These are phyloP conservation scores for Setipinna tenuifilis DNA, from an alignment of 2,797 vertebrate species.

Conservation along the genomic window DNA sequence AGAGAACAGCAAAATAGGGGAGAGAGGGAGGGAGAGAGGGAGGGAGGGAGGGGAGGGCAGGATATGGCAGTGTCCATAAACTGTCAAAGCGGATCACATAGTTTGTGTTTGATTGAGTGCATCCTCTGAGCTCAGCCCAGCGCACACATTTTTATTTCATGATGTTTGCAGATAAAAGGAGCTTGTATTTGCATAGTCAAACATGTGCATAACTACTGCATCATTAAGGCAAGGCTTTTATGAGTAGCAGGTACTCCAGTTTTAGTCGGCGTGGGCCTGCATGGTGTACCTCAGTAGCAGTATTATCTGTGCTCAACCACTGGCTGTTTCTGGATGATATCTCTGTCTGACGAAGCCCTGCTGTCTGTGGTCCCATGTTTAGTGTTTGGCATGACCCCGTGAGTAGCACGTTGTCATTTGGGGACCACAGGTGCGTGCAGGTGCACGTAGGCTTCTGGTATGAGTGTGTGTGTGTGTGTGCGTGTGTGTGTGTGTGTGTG, in stretches of 20 bases:
- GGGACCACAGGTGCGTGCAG: neutral
- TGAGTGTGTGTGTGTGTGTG: neutral
- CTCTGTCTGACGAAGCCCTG: neutral
- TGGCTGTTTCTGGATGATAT: neutral
- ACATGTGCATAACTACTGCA: conserved; percentile 40
- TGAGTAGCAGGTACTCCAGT: conserved; percentile 37
- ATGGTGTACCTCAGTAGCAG: neutral
- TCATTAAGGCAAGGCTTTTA: conserved; percentile 35
- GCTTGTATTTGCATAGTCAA: conserved; percentile 51
- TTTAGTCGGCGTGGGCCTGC: neutral
- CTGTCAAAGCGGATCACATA: conserved; percentile 56
- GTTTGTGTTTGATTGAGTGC: conserved; percentile 47
- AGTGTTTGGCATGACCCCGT: conserved; percentile 1
- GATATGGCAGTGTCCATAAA: conserved; percentile 49
- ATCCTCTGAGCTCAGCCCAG: conserved; percentile 30
- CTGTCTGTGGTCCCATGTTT: neutral
- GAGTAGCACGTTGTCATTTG: neutral
- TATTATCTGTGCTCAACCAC: neutral
- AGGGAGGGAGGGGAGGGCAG: neutral
- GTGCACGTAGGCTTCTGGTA: neutral
- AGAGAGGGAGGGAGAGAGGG: too few relatives aligned
- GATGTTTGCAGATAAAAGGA: conserved; percentile 57
- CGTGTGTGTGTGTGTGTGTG: neutral
- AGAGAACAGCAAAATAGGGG: too few relatives aligned
- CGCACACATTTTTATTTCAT: conserved; percentile 54